These are phyloP conservation scores for Melanotaenia duboulayi DNA, from an alignment of 2,113 vertebrate species.

Conservation along the genomic window DNA sequence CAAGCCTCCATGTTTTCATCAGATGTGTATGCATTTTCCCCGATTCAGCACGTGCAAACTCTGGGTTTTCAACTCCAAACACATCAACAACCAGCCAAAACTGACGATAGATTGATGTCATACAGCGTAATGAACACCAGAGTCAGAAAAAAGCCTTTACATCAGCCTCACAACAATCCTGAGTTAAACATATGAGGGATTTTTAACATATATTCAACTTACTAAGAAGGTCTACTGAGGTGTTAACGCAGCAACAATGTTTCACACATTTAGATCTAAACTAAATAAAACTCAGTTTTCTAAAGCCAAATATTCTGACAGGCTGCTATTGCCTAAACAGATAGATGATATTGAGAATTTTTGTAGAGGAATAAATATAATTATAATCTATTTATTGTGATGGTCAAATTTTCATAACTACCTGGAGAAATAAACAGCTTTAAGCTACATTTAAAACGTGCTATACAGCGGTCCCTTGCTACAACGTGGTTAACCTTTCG, in stretches of 20 bases:
- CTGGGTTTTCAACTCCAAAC: no score
- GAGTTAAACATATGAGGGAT: background rate
- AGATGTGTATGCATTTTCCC: background rate
- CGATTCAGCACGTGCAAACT: background rate
- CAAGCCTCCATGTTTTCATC: background rate
- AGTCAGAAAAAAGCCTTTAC: background rate
- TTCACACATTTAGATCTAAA: background rate
- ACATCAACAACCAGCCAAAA: no score
- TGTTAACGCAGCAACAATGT: background rate
- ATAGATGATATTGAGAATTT: no score
- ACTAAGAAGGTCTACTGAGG: background rate
- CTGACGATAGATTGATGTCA: background rate
- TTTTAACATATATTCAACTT: background rate
- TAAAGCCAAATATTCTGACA: no score
- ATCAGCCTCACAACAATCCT: background rate
- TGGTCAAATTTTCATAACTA: no score
- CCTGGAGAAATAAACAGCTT: no score
- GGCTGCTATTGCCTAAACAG: no score
- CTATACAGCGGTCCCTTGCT: no score
- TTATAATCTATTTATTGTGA: no score
- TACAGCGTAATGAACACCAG: background rate
- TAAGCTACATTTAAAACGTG: no score
- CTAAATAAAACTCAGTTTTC: background rate
- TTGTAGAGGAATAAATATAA: no score
- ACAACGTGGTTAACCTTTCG: no score